Percentiles rank a stretch among this genome's conserved stretches.
Evolutionary conservation across 2,113 vertebrate genomes (phyloP).

Genomic region (Sinosuthora webbiana): DNA sequence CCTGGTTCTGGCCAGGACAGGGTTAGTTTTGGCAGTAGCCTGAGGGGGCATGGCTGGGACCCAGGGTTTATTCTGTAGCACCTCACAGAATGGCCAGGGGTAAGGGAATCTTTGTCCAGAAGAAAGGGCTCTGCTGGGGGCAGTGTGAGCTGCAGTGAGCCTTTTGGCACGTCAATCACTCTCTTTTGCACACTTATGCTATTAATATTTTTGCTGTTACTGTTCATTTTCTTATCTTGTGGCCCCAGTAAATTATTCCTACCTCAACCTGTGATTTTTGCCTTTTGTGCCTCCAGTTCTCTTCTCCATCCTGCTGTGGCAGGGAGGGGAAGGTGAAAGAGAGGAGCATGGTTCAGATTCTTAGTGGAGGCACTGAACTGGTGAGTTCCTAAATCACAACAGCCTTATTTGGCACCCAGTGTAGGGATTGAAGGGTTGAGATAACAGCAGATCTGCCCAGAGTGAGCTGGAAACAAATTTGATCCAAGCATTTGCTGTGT

Average conservation of each 20-base stretch:
- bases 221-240: neutral
- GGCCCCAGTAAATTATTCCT: neutral
- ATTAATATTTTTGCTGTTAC: neutral
- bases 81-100: neutral
- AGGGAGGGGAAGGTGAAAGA: neutral
- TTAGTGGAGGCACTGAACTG: neutral
- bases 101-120: neutral
- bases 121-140: neutral
- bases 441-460: neutral
- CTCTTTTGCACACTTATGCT: neutral
- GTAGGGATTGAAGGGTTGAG: neutral
- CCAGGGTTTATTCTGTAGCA: neutral
- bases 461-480: neutral
- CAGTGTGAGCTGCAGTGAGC: neutral
- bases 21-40: neutral
- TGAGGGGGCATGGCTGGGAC: too few relatives aligned
- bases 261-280: neutral
- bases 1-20: neutral
- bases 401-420: neutral
- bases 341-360: neutral
- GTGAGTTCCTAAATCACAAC: neutral
- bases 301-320: neutral
- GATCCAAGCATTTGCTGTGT: neutral
- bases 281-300: neutral
- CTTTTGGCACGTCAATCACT: neutral